A percentile compares a stretch with the other conserved stretches of the same genome.
phyloP scores from a whole-genome alignment of 2,888 invertebrate species.

The Athetis lepigone region DNA sequence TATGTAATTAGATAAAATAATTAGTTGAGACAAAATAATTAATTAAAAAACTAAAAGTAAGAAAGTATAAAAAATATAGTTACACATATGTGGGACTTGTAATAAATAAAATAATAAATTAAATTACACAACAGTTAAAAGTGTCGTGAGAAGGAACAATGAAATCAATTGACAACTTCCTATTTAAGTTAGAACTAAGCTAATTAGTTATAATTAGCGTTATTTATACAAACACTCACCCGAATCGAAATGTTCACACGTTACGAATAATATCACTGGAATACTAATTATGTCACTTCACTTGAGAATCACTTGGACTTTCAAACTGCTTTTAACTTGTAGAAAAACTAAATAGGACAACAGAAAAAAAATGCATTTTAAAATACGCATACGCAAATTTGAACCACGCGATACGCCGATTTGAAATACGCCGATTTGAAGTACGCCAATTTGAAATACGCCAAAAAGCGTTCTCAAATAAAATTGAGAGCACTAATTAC shows the following conservation, averaged over 20 bases:
- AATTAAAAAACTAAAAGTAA: no score
- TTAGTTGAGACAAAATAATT: no score
- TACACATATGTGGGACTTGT: background rate
- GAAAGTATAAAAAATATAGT: background rate
- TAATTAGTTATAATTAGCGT: constrained; percentile 57
- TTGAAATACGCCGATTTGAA: constrained; percentile 14
- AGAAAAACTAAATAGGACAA: constrained; percentile 50
- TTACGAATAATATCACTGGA: constrained; percentile 65
- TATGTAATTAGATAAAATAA: no score
- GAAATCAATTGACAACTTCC: constrained; percentile 61
- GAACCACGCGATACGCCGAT: constrained; percentile 12
- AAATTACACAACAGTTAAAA: constrained; percentile 42
- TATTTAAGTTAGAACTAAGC: constrained; percentile 35
- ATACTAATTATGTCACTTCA: constrained; percentile 71
- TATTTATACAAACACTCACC: constrained; percentile 71
- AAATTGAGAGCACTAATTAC: constrained; percentile 19
- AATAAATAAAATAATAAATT: constrained; percentile 38
- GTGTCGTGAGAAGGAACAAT: constrained; percentile 55
- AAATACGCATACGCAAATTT: constrained; percentile 11
- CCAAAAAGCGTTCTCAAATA: constrained; percentile 22
- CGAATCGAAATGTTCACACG: constrained; percentile 72
- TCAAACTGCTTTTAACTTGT: constrained; percentile 67
- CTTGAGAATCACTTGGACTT: constrained; percentile 65
- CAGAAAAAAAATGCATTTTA: constrained; percentile 40
- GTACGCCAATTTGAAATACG: constrained; percentile 18